These are phyloP conservation scores for Phaonia tiefii DNA, from an alignment of 2,888 invertebrate genomes.

Conservation along the genomic window DNA sequence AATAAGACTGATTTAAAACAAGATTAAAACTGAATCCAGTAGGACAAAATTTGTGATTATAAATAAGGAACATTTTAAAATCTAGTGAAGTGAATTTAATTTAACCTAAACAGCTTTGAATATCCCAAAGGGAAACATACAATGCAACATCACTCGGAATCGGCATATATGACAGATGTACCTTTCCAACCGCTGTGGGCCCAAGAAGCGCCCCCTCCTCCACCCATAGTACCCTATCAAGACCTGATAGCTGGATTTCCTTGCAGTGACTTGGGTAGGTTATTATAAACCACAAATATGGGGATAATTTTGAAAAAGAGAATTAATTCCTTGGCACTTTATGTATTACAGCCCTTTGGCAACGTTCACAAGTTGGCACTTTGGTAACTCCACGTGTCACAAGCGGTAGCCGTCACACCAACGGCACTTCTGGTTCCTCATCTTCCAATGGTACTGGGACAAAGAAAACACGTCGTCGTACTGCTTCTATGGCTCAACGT, in stretches of 20 bases:
- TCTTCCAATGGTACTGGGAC: constrained; percentile 78
- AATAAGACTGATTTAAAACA: constrained; percentile 61
- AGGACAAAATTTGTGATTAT: neutral
- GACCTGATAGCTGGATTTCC: constrained; percentile 87
- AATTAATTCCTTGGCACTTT: neutral
- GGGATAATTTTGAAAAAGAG: neutral
- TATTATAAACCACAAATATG: neutral
- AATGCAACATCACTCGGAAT: constrained; percentile 79
- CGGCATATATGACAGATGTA: constrained; percentile 79
- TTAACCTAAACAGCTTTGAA: too few species aligned
- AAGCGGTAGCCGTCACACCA: constrained; percentile 43
- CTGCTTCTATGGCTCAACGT: constrained; percentile 94
- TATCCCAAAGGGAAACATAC: too few species aligned
- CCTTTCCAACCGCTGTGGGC: constrained; percentile 80
- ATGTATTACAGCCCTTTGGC: constrained; percentile 81
- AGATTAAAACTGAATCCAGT: constrained; percentile 27
- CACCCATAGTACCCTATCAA: constrained; percentile 84
- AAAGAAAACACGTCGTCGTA: constrained; percentile 92
- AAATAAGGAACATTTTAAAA: neutral
- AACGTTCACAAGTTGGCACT: constrained; percentile 82
- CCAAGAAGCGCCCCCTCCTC: constrained; percentile 83
- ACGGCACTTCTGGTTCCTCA: constrained; percentile 48
- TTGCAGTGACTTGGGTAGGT: constrained; percentile 84
- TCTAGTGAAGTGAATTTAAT: neutral
- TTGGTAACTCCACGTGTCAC: constrained; percentile 78